Evolutionary conservation across 2,888 invertebrate species (phyloP), one percentile per base, ranked within the genome.

Genomic region (Eupithecia centaureata): DNA sequence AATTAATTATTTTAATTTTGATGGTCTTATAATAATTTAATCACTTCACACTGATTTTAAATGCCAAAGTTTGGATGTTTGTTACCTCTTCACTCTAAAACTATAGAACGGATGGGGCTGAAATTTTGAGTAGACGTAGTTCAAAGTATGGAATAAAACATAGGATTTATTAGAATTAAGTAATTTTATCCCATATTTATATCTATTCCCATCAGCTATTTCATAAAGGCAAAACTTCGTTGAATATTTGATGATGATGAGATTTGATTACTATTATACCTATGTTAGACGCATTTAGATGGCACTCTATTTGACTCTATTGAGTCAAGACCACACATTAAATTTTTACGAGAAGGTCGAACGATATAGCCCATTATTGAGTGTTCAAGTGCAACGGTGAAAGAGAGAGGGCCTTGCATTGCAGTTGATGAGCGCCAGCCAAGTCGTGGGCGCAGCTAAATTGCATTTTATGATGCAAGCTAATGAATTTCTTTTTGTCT

Each of bases 341-440:
- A 15, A 57, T 64, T 51, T 51, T 60, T 60, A 32, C 57, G 38
- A n/a, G 57, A 67, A 67, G 56, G 61, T 64, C 22, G 60, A 54
- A 62, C 30, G n/a, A 70, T 70, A 73, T 65, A 76, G 82, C 75
- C 84, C 82, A 84, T 86, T 85, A 85, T 73, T 74, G 76, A 82
- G 77, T 79, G 77, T 86, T 86, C 78, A 83, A 84, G 81, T 85
- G 84, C 82, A 86, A 86, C 86, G 84, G 85, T 86, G 86, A 91
- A 91, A 90, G 90, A 90, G 90, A 90, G 90, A 87, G 90, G 90
- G 83, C 78, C 76, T 78, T 78, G 83, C 87, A 83, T 83, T 81
- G 80, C 86, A 80, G 84, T 84, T 84, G 54, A n/a, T 56, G 52
- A 15, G 30, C 84, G 86, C 82, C 82, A 80, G 78, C 78, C 77